Evolutionary conservation across 2,113 vertebrate species (phyloP), one percentile per base, ranked within the genome.

Genomic region (Aegithalos caudatus): DNA sequence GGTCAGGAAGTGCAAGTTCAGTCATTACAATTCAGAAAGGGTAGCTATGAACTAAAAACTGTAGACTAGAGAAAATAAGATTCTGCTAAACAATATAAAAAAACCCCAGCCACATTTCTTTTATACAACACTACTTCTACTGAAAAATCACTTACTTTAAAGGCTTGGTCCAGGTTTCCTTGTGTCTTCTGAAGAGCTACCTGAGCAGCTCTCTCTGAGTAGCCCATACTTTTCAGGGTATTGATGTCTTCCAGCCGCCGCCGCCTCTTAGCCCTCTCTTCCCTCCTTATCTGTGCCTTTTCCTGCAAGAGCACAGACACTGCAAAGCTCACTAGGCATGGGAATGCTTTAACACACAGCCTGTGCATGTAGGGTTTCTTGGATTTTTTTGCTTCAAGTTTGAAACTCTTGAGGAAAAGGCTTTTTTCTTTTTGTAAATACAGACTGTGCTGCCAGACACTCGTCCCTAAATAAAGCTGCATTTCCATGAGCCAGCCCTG

Each of bases 161-260:
- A 98, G 10, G 99, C 99, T 40, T 44, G 93, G 33, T 99, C 98
- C 91, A 99, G 85, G 81, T 99, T 96, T 88, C 99, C 99, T 0
- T 95, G 40, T 3, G 98, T 98, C 14, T 97, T 96, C 6, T 97
- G 98, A 33, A 99, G 98, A 4, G 99, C 99, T 50, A 98, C 72
- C 50, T 97, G 97, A 5, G 99, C 99, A 4, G 98, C 98, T 29
- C 97, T 98, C n/a, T 97, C 92, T 5, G 98, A 97, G 89, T 97
- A 99, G 31, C 99, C 99, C 96, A 99, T 97, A 29, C 97, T 98
- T 10, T 95, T 97, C 93, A 99, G 94, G 4, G 91, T 94, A 50
- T 97, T 97, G 65, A 99, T 93, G 35, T 81, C 98, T 81, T 98
- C 98, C 91, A 97, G 86, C 51, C 97, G 98, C 31, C 58, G 97